phyloP scores from a whole-genome alignment of 2,797 vertebrate genomes.

The Chiloscyllium punctatum region DNA sequence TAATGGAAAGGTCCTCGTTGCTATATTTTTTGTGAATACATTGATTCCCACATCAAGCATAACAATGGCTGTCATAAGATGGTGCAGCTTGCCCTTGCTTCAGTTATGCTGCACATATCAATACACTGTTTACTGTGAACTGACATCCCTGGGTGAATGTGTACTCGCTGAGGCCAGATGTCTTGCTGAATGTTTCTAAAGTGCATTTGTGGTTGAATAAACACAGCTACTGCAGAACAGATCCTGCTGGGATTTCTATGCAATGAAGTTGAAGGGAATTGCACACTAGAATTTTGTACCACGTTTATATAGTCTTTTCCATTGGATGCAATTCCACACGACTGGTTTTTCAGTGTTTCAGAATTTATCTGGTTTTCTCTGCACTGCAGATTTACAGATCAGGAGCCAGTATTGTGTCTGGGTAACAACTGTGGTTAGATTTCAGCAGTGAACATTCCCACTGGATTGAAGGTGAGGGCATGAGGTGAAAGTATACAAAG shows the following conservation, averaged over 20 bases:
- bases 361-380: background rate
- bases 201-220: slow-evolving; percentile 26
- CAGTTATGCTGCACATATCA: background rate
- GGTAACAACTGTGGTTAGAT: background rate
- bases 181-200: slow-evolving; percentile 18
- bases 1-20: background rate
- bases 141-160: slow-evolving; percentile 23
- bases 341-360: background rate
- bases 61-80: background rate
- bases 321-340: background rate
- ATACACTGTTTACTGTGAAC: slow-evolving; percentile 20
- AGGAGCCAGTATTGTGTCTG: background rate
- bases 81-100: background rate
- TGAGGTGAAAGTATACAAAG: background rate
- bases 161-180: background rate
- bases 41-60: background rate
- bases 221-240: slow-evolving; percentile 19
- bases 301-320: background rate
- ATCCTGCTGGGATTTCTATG: slow-evolving; percentile 9
- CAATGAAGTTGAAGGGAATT: background rate
- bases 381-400: background rate
- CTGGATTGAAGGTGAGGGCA: background rate
- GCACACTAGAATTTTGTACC: background rate
- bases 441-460: background rate
- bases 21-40: background rate